These are phyloP conservation scores for Ornithoptera alexandrae DNA, from an alignment of 2,888 invertebrate species.

Conservation along the genomic window DNA sequence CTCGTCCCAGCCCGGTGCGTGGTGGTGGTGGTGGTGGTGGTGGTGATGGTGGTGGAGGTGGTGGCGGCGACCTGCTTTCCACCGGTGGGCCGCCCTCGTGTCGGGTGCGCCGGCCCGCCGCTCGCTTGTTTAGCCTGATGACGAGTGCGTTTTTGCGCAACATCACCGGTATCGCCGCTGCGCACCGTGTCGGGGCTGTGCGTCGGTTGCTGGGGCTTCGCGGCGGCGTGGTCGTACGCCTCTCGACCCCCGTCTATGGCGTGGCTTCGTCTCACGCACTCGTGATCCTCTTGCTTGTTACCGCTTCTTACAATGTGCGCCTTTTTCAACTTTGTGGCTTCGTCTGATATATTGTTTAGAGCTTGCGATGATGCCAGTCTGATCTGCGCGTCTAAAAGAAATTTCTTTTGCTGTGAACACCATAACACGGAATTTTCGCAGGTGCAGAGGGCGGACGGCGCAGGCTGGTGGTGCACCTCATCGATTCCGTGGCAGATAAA, in stretches of 20 bases:
- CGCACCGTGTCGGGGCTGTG: too few relatives aligned
- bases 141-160: too few relatives aligned
- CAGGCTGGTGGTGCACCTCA: too few relatives aligned
- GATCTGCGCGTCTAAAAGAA: conserved; percentile 59
- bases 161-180: too few relatives aligned
- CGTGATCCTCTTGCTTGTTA: conserved; percentile 11
- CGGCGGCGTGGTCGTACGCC: too few relatives aligned
- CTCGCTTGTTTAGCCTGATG: conserved; percentile 21
- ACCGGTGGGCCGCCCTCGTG: conserved; percentile 67
- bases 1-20: conserved; percentile 56
- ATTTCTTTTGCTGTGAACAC: too few relatives aligned
- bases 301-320: conserved; percentile 46
- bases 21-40: conserved; percentile 68
- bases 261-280: neutral
- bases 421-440: too few relatives aligned
- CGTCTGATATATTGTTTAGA: conserved; percentile 54
- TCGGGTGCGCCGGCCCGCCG: conserved; percentile 63
- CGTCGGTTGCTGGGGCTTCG: too few relatives aligned
- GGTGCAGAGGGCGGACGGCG: too few relatives aligned
- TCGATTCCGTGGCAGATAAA: too few relatives aligned
- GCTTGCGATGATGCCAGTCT: conserved; percentile 63
- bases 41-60: conserved; percentile 63
- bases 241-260: too few relatives aligned
- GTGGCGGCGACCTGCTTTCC: conserved; percentile 59
- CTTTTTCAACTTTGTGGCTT: conserved; percentile 55